Conservation (phyloP, 2,797 vertebrate genomes). For the Alosa sapidissima region DNA sequence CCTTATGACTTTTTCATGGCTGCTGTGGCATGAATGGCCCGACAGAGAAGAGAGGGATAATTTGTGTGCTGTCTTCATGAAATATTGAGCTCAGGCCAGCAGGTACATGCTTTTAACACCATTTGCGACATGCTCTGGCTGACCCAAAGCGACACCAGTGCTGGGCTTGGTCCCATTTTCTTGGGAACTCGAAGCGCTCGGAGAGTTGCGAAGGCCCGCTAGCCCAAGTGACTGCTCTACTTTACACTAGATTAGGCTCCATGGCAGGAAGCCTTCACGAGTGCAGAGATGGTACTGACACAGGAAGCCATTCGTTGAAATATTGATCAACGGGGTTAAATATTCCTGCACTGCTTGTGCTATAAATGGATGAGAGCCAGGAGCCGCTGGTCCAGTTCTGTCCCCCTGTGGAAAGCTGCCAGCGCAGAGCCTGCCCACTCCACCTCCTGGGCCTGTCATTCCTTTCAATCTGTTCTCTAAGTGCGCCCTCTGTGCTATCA, state of each 20-base stretch:
- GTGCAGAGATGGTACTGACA: slow-evolving; percentile 65
- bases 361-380: slow-evolving; percentile 65
- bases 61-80: slow-evolving; percentile 65
- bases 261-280: slow-evolving; percentile 52
- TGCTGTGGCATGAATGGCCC: slow-evolving; percentile 65
- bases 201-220: slow-evolving; percentile 55
- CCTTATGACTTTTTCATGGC: slow-evolving; percentile 74
- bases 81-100: slow-evolving; percentile 71
- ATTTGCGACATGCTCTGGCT: slow-evolving; percentile 72
- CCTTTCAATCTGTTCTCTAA: slow-evolving; percentile 50
- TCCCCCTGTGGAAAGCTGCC: slow-evolving; percentile 51
- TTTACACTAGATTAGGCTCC: slow-evolving; percentile 57
- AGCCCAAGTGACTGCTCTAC: slow-evolving; percentile 63
- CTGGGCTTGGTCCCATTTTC: slow-evolving; percentile 71
- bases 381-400: slow-evolving; percentile 41
- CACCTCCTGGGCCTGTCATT: slow-evolving; percentile 44
- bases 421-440: slow-evolving; percentile 43
- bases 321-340: slow-evolving; percentile 78
- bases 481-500: slow-evolving; percentile 48
- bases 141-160: slow-evolving; percentile 72
- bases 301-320: slow-evolving; percentile 75
- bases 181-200: slow-evolving; percentile 48
- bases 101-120: slow-evolving; percentile 82
- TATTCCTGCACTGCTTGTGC: slow-evolving; percentile 63
- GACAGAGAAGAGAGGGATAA: slow-evolving; percentile 64